Conservation (phyloP, 2,888 invertebrate species). For the Ophion obscuratus region DNA sequence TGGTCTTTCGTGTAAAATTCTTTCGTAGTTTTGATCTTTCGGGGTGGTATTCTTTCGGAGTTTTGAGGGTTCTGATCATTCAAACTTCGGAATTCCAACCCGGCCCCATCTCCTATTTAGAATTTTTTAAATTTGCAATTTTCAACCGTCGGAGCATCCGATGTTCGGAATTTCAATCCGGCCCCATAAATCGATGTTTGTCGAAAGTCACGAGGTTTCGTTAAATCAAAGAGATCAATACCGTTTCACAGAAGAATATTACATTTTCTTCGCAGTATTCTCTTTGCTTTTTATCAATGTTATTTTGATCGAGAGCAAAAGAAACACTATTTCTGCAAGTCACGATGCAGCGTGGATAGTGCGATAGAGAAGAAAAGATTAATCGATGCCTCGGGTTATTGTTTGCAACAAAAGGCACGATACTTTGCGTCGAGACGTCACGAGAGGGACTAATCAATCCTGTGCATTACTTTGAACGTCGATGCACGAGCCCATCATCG, state of each 20-base stretch:
- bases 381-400: slow-evolving; percentile 41
- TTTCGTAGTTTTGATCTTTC: no score
- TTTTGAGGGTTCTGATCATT: no score
- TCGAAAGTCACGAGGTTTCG: no score
- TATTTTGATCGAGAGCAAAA: background rate
- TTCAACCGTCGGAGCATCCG: no score
- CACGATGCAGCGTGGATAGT: background rate
- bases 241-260: background rate
- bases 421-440: slow-evolving; percentile 40
- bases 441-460: slow-evolving; percentile 45
- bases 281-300: background rate
- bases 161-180: no score
- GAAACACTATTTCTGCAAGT: slow-evolving; percentile 9
- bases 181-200: no score
- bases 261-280: background rate
- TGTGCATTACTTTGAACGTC: slow-evolving; percentile 11
- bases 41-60: no score
- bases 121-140: no score
- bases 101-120: no score
- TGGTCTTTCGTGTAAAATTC: no score
- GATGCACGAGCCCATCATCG: slow-evolving; percentile 12
- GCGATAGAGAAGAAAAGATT: slow-evolving; percentile 16
- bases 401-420: slow-evolving; percentile 30
- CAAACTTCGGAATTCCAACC: no score
- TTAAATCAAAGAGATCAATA: no score